Evolutionary conservation across 2,888 invertebrate genomes (phyloP).

Genomic region (Brenthis hecate): DNA sequence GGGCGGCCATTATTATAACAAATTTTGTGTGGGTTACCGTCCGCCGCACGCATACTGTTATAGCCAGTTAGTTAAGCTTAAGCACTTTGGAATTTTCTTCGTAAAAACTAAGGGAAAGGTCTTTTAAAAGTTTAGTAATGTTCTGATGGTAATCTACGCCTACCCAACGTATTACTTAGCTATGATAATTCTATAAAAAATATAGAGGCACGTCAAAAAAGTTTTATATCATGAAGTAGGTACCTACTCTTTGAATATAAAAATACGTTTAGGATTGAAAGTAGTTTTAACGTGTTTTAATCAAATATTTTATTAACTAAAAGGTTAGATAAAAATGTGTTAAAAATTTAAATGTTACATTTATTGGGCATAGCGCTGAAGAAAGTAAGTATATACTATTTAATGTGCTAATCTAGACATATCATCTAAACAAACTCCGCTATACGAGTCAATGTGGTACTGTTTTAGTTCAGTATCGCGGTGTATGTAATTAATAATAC

Average conservation of each 20-base stretch:
- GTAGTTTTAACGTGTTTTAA: too few relatives aligned
- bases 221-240: too few relatives aligned
- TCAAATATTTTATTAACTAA: too few relatives aligned
- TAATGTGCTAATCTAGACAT: slow-evolving; percentile 21
- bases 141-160: slow-evolving; percentile 14
- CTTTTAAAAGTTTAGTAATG: slow-evolving; percentile 12
- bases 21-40: slow-evolving; percentile 54
- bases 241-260: too few relatives aligned
- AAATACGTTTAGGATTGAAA: too few relatives aligned
- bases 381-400: neutral
- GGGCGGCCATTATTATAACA: slow-evolving; percentile 60
- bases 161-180: neutral
- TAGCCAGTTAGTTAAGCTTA: slow-evolving; percentile 22
- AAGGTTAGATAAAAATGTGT: too few relatives aligned
- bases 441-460: slow-evolving; percentile 10
- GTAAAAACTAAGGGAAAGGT: slow-evolving; percentile 21
- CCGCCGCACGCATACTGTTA: slow-evolving; percentile 50
- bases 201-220: neutral
- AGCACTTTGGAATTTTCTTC: slow-evolving; percentile 24
- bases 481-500: slow-evolving; percentile 49
- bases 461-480: slow-evolving; percentile 23
- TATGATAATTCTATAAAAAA: neutral
- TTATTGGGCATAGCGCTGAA: slow-evolving; percentile 4
- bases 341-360: neutral
- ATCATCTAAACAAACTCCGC: slow-evolving; percentile 16